These are phyloP conservation scores for Ephialtes manifestator DNA, from an alignment of 2,888 invertebrate genomes.

Conservation along the genomic window DNA sequence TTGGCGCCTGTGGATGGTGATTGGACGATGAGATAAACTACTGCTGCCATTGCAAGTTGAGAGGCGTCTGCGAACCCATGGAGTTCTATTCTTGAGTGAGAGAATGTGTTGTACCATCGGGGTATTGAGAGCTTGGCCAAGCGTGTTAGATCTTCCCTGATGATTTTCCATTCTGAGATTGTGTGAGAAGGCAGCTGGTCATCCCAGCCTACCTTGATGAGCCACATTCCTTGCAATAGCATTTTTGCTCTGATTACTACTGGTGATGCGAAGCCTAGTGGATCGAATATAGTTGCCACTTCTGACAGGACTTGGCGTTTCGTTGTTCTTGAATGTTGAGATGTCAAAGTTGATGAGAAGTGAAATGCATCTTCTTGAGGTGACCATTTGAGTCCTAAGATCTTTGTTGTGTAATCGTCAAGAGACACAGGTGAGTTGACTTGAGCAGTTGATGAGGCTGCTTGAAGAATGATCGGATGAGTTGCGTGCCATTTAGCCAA, in stretches of 20 bases:
- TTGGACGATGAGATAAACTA: constrained; percentile 42
- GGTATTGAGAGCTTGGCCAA: constrained; percentile 53
- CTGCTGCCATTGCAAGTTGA: constrained; percentile 57
- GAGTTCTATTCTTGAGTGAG: constrained; percentile 39
- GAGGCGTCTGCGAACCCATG: constrained; percentile 67
- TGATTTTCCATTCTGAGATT: constrained; percentile 26
- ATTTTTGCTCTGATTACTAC: constrained; percentile 64
- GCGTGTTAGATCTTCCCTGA: constrained; percentile 36
- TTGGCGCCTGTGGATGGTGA: constrained; percentile 33
- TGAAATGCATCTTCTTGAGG: constrained; percentile 46
- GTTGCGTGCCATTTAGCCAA: constrained; percentile 60
- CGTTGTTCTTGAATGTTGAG: constrained; percentile 9
- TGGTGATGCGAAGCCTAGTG: constrained; percentile 64
- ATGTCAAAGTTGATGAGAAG: not conserved
- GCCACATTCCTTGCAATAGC: constrained; percentile 65
- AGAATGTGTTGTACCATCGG: constrained; percentile 40
- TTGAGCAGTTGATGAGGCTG: not conserved
- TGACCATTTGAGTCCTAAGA: constrained; percentile 64
- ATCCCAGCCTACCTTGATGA: constrained; percentile 64
- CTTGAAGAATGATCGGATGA: not conserved
- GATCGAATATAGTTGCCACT: constrained; percentile 60
- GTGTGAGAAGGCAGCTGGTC: constrained; percentile 21
- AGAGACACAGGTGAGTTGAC: constrained; percentile 2
- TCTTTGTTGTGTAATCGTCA: constrained; percentile 42
- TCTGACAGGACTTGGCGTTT: constrained; percentile 42